Conservation (phyloP, 2,113 vertebrate genomes). For the Cromileptes altivelis region DNA sequence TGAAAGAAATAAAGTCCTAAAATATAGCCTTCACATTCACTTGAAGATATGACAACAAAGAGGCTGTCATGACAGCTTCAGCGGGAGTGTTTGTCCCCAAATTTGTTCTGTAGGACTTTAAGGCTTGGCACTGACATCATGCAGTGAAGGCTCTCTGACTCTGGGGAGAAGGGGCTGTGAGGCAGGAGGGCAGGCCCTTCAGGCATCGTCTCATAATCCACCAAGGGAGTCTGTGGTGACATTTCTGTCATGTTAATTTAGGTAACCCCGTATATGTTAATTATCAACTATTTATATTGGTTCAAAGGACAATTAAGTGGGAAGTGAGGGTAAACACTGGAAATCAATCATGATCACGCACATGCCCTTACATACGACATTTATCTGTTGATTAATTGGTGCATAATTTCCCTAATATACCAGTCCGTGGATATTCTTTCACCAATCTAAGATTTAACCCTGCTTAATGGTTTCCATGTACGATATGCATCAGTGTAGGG, state of each 20-base stretch:
- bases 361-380: background rate
- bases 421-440: background rate
- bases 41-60: conserved; percentile 9
- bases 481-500: background rate
- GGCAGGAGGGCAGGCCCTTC: background rate
- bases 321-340: background rate
- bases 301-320: background rate
- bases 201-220: conserved; percentile 8
- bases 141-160: background rate
- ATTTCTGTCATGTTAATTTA: background rate
- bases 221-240: background rate
- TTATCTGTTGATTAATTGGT: background rate
- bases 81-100: conserved; percentile 8
- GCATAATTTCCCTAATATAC: background rate
- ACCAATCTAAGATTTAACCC: background rate
- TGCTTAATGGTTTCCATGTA: background rate
- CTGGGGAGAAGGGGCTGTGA: background rate
- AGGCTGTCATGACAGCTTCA: conserved; percentile 5
- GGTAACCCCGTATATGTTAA: background rate
- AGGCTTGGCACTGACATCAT: background rate
- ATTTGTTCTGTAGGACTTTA: conserved; percentile 3
- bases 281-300: background rate
- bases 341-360: background rate
- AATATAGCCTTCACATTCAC: background rate
- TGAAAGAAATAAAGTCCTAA: background rate